Base-by-base conservation (phyloP, 2,797 vertebrate species). In the Moxostoma hubbsi region DNA sequence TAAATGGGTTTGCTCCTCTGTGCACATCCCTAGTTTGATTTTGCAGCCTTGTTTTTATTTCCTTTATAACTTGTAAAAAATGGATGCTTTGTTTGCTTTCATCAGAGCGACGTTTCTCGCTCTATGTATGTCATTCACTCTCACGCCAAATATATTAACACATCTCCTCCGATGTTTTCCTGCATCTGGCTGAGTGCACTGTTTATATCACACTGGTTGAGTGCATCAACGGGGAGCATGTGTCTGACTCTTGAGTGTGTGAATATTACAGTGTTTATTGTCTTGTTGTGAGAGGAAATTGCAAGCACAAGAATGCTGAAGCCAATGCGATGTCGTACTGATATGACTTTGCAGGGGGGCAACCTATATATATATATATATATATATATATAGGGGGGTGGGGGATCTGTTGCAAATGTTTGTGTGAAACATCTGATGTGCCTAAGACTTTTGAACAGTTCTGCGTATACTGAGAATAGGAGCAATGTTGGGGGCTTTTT, bases 191-290 rank as follows among this genome's bases (percentile, higher is more conserved):
- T 65, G 69, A 65, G 63, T 57, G 9, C 36, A 4, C 50, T 47
- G 43, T 75, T 69, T 63, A 64, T 72, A 67, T 67, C 65, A 47
- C 66, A 67, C 61, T 18, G 61, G 51, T 81, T 66, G 64, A 75
- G 71, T 83, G 55, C 66, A 58, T 82, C 81, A 80, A 36, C 36
- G 4, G 36, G 4, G 36, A 36, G 11, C 74, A 45, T 84, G 64
- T 70, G 63, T 36, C 36, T 36, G 55, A 66, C 53, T 73, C 53
- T 76, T 58, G 76, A 64, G 55, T 43, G 54, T 18, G 76, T 54
- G 76, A 55, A 53, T 77, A 63, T 73, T 65, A 68, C 16, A 55
- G 45, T 18, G 55, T 72, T 68, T 47, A 67, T 62, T 83, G 77
- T 24, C 24, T 62, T 47, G 18, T 49, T 45, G 72, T 59, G n/a